phyloP scores from a whole-genome alignment of 2,797 vertebrate species.

The Crypturellus tataupa region DNA sequence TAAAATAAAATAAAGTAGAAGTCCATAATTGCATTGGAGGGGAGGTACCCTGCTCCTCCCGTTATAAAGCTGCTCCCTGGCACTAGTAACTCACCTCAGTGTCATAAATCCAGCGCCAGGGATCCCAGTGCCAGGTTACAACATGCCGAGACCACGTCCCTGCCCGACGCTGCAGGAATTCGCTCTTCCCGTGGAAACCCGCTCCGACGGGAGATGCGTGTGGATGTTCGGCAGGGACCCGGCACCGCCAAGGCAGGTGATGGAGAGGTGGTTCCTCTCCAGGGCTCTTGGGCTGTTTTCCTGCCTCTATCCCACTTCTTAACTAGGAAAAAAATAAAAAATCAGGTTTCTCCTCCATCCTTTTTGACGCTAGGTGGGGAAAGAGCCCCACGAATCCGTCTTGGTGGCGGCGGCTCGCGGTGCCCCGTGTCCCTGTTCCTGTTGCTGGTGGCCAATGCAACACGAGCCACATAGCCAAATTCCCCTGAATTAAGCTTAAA shows the following conservation, averaged over 20 bases:
- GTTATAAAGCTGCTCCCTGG: background rate
- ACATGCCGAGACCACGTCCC: background rate
- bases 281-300: background rate
- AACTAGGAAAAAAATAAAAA: no score
- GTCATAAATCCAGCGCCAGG: slow-evolving; percentile 3
- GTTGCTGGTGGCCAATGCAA: background rate
- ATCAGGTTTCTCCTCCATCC: background rate
- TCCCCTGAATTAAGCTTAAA: background rate
- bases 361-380: background rate
- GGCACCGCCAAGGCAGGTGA: background rate
- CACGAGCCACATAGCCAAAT: background rate
- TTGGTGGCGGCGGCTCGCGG: no score
- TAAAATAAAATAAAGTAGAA: no score
- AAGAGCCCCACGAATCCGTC: background rate
- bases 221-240: background rate
- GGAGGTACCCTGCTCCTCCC: background rate
- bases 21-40: background rate
- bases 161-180: background rate
- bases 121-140: background rate
- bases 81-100: background rate
- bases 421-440: no score
- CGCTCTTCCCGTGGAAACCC: background rate
- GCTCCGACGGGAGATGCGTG: background rate
- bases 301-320: background rate
- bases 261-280: background rate